phyloP scores from a whole-genome alignment of 2,797 vertebrate genomes.

The Lates japonicus region DNA sequence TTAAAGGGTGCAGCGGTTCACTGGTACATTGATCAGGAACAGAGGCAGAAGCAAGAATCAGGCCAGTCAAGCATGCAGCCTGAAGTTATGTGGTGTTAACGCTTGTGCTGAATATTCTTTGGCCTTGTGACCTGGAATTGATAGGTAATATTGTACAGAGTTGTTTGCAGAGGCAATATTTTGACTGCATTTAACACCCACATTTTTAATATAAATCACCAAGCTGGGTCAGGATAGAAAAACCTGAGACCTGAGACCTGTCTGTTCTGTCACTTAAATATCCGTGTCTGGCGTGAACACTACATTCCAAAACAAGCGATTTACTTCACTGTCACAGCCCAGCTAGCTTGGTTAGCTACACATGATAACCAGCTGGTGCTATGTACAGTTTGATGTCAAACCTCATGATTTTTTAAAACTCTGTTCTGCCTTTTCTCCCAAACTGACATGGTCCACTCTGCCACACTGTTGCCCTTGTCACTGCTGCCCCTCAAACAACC shows the following conservation, averaged over 20 bases:
- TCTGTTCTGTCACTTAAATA: background rate
- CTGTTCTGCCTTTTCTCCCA: too few species aligned
- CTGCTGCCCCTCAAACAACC: background rate
- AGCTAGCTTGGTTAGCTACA: background rate
- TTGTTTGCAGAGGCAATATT: background rate
- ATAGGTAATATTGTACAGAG: background rate
- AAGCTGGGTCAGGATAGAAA: background rate
- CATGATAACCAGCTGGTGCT: too few species aligned
- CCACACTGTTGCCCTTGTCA: too few species aligned
- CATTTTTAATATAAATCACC: background rate
- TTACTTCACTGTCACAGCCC: background rate
- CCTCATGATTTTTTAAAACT: too few species aligned
- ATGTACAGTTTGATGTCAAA: too few species aligned
- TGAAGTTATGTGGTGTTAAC: conserved; percentile 12
- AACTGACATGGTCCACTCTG: too few species aligned
- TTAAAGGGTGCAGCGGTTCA: conserved; percentile 37
- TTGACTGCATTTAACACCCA: background rate
- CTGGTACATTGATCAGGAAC: conserved; percentile 42
- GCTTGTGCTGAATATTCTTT: conserved; percentile 20
- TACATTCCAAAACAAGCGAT: background rate
- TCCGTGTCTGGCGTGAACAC: background rate
- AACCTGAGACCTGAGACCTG: background rate
- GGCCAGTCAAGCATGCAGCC: conserved; percentile 10
- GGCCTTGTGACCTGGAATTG: conserved; percentile 11
- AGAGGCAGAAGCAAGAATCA: conserved; percentile 23